A percentile compares a stretch with the other conserved stretches of the same genome.
Conservation (phyloP, 2,888 invertebrate genomes). For the Galerucella calmariensis region DNA sequence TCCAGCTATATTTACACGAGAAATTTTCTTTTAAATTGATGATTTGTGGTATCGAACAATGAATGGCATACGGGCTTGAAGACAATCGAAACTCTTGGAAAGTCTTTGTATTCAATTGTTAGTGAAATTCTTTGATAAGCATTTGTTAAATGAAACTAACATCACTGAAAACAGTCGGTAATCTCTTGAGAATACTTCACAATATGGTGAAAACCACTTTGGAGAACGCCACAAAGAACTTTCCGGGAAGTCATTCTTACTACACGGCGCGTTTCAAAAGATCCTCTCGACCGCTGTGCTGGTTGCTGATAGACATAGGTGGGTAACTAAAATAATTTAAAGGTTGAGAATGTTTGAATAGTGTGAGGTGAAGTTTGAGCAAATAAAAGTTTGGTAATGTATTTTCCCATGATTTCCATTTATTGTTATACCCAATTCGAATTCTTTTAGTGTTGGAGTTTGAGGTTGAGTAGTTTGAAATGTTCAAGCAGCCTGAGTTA, state of each 20-base stretch:
- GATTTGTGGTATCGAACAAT: conserved; percentile 25
- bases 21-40: background rate
- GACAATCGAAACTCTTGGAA: conserved; percentile 21
- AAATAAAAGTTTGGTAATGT: background rate
- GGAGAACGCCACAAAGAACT: conserved; percentile 54
- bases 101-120: conserved; percentile 37
- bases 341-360: background rate
- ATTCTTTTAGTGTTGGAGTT: no score
- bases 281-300: conserved; percentile 39
- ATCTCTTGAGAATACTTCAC: conserved; percentile 56
- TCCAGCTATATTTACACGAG: background rate
- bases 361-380: background rate
- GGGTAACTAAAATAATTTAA: conserved; percentile 32
- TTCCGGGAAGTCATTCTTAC: conserved; percentile 57
- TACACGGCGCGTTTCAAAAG: conserved; percentile 52
- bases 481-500: no score
- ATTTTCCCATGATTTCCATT: background rate
- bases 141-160: conserved; percentile 44
- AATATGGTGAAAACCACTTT: conserved; percentile 55
- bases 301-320: conserved; percentile 45
- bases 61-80: conserved; percentile 10
- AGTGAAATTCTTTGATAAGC: conserved; percentile 42
- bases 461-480: no score
- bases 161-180: conserved; percentile 46
- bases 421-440: background rate